A percentile compares a stretch with the other conserved stretches of the same genome.
Conservation (phyloP, 2,113 vertebrate genomes). For the Gopherus flavomarginatus region DNA sequence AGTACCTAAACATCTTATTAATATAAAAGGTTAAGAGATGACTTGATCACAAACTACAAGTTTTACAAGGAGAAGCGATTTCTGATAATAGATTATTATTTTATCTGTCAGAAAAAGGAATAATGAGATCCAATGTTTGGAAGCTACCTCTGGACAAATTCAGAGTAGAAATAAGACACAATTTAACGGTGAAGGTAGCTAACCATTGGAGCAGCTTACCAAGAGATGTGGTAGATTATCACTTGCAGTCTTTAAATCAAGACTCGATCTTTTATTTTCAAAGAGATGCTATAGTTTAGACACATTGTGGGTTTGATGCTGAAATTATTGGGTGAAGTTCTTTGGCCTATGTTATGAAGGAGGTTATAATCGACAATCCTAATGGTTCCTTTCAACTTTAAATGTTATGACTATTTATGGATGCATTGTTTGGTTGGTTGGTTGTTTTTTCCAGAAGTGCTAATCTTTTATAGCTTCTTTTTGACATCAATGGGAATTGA, state of each 20-base stretch:
- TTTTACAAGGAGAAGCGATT: neutral
- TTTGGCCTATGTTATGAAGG: neutral
- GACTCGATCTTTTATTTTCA: neutral
- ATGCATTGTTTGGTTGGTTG: neutral
- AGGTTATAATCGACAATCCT: neutral
- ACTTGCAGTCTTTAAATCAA: neutral
- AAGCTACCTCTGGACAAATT: neutral
- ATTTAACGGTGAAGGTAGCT: neutral
- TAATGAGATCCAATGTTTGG: neutral
- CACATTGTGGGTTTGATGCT: neutral
- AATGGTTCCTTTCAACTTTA: neutral
- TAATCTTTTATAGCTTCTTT: neutral
- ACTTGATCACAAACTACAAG: neutral
- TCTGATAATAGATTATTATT: neutral
- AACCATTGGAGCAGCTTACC: neutral
- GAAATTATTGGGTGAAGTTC: neutral
- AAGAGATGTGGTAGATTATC: neutral
- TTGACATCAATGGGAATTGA: neutral
- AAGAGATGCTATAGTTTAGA: neutral
- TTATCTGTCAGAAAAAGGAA: neutral
- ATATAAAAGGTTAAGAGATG: neutral
- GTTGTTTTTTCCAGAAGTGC: neutral
- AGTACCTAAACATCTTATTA: neutral
- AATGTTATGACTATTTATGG: neutral
- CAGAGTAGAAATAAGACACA: neutral